phyloP scores from a whole-genome alignment of 2,797 vertebrate genomes.

The Pseudotriccus pelzelni region DNA sequence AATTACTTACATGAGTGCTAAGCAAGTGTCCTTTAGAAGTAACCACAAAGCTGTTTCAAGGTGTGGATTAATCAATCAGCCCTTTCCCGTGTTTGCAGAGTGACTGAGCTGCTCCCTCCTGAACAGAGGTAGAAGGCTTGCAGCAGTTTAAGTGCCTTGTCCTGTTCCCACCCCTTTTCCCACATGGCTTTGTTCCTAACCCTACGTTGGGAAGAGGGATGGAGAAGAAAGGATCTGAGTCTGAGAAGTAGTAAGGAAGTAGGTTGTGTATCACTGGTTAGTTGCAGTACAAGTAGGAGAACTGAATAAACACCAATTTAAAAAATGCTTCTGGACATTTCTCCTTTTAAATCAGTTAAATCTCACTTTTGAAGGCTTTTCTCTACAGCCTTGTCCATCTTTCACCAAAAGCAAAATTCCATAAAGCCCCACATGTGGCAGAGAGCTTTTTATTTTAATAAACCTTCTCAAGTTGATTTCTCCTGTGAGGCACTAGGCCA shows the following conservation, averaged over 20 bases:
- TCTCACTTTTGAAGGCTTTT: not conserved
- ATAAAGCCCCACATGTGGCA: not conserved
- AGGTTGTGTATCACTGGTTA: not conserved
- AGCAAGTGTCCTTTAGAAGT: not conserved
- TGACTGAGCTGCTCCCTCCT: not conserved
- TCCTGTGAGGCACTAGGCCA: not conserved
- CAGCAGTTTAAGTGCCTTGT: not conserved
- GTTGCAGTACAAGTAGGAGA: not conserved
- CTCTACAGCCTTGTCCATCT: not conserved
- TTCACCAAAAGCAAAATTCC: not conserved
- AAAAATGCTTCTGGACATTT: not conserved
- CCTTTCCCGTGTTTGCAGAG: not conserved
- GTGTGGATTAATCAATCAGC: not conserved
- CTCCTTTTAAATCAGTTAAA: not conserved
- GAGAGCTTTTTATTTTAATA: constrained; percentile 9
- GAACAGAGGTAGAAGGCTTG: not conserved
- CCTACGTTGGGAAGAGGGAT: not conserved
- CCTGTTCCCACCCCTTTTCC: not conserved
- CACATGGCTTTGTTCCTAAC: not conserved
- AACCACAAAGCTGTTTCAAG: not conserved
- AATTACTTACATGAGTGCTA: not conserved
- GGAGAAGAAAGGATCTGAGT: not conserved
- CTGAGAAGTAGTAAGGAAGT: not conserved
- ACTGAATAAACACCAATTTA: not conserved
- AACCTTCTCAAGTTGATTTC: not conserved